These are phyloP conservation scores for Turritopsis rubra DNA, from an alignment of 30 jellyfish, hydroid and myxozoan species.

Conservation along the genomic window DNA sequence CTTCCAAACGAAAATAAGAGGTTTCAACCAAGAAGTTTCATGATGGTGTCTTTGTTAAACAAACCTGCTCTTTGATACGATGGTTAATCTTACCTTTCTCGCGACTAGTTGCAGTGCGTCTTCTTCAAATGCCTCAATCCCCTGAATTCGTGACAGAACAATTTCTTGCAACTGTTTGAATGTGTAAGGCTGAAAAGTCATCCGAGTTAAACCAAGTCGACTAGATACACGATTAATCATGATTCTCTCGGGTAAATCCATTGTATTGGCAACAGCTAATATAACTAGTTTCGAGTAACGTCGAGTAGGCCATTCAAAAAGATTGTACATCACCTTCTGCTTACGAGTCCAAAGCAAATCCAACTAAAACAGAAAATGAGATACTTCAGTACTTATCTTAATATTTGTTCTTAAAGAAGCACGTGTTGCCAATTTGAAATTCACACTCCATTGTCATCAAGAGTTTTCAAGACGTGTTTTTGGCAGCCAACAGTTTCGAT, in stretches of 20 bases:
- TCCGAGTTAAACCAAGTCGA: conserved; percentile 81
- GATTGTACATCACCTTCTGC: conserved; percentile 79
- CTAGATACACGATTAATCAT: conserved; percentile 84
- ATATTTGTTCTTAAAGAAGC: too few relatives aligned
- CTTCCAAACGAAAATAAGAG: too few relatives aligned
- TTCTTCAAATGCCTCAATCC: conserved; percentile 80
- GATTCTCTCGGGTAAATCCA: conserved; percentile 91
- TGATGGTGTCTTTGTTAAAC: too few relatives aligned
- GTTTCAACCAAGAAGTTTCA: too few relatives aligned
- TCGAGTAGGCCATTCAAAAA: conserved; percentile 88
- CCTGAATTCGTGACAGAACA: conserved; percentile 63
- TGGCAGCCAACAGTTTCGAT: too few relatives aligned
- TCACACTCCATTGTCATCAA: too few relatives aligned
- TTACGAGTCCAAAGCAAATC: conserved; percentile 90
- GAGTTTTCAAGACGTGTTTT: too few relatives aligned
- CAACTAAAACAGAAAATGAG: conserved; percentile 34
- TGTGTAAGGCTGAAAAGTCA: conserved; percentile 85
- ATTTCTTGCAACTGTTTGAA: conserved; percentile 84
- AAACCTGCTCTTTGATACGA: too few relatives aligned
- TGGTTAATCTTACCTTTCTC: conserved; percentile 50
- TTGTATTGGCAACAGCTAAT: conserved; percentile 90
- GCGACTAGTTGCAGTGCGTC: conserved; percentile 87
- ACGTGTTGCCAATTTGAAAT: too few relatives aligned
- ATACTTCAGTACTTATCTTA: too few relatives aligned
- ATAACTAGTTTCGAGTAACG: conserved; percentile 58